A percentile compares a stretch with the other conserved stretches of the same genome.
These are phyloP conservation scores for Chalcis sispes DNA, from an alignment of 2,888 invertebrate genomes.

Conservation along the genomic window DNA sequence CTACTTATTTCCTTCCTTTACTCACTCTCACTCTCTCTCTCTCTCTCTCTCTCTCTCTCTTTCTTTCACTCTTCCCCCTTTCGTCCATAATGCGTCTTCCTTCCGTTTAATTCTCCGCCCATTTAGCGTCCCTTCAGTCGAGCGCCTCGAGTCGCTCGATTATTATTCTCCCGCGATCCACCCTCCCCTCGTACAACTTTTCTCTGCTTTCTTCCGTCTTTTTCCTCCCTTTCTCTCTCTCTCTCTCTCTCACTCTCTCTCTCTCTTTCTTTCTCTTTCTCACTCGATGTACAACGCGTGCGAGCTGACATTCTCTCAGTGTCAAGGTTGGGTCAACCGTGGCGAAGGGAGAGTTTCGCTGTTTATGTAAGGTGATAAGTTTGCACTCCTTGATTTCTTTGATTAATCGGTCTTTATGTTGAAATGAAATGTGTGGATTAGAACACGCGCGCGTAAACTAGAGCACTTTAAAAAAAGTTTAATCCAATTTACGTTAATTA, in stretches of 20 bases:
- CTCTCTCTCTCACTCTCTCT: not conserved
- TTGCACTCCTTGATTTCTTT: too few species aligned
- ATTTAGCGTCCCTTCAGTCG: not conserved
- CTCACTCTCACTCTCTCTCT: not conserved
- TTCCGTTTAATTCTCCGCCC: not conserved
- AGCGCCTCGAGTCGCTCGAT: not conserved
- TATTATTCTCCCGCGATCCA: not conserved
- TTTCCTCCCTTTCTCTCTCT: not conserved
- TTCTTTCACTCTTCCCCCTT: not conserved
- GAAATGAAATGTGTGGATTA: too few species aligned
- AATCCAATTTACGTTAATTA: too few species aligned
- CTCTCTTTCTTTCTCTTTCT: not conserved
- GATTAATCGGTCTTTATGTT: too few species aligned
- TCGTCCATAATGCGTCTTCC: too few species aligned
- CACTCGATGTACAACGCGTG: not conserved
- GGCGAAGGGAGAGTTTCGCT: slow-evolving; percentile 31
- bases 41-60: not conserved
- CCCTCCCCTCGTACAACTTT: not conserved
- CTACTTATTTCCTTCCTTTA: not conserved
- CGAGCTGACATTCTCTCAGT: slow-evolving; percentile 61
- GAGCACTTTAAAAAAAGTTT: too few species aligned
- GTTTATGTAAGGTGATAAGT: not conserved
- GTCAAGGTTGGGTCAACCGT: slow-evolving; percentile 68
- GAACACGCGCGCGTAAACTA: not conserved
- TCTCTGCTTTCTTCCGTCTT: not conserved